phyloP scores from a whole-genome alignment of 1,140 invertebrate species.

The Lerema accius region DNA sequence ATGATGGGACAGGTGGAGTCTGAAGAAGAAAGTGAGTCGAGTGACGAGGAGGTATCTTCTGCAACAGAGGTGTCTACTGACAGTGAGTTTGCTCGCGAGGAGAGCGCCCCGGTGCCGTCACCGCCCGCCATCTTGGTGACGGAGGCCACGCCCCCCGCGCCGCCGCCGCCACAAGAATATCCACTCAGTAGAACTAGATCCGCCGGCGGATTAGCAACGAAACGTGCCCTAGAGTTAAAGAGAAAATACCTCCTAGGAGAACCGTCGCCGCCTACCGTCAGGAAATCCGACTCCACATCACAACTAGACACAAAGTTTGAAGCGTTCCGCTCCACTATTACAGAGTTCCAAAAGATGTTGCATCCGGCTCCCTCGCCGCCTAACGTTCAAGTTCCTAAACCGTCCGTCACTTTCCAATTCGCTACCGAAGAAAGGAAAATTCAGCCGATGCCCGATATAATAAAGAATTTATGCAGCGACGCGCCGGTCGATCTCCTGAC shows the following conservation, averaged over 20 bases:
- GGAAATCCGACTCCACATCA: constrained; percentile 93
- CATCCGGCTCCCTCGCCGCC: constrained; percentile 87
- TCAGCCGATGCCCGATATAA: constrained; percentile 73
- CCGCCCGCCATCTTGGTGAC: constrained; percentile 65
- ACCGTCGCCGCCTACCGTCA: constrained; percentile 84
- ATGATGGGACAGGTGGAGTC: constrained; percentile 84
- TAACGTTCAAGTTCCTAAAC: constrained; percentile 46
- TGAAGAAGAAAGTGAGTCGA: constrained; percentile 85
- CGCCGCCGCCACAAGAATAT: constrained; percentile 87
- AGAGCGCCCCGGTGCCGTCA: constrained; percentile 84
- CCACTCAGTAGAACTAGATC: constrained; percentile 91
- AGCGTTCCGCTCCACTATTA: constrained; percentile 92
- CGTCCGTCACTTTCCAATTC: constrained; percentile 65
- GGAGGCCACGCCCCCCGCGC: constrained; percentile 78
- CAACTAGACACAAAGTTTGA: constrained; percentile 92
- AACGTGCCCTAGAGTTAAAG: constrained; percentile 92
- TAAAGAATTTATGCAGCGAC: constrained; percentile 63
- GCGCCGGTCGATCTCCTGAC: constrained; percentile 67
- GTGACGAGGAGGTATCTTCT: constrained; percentile 89
- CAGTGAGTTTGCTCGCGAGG: constrained; percentile 94
- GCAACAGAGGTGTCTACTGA: constrained; percentile 96
- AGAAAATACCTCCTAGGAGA: constrained; percentile 91
- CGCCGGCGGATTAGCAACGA: constrained; percentile 93
- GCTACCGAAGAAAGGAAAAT: constrained; percentile 54
- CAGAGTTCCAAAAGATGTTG: constrained; percentile 93